A percentile compares a stretch with the other conserved stretches of the same genome.
phyloP scores from a whole-genome alignment of 2,888 invertebrate genomes.

The Disparrhopalites patrizii region DNA sequence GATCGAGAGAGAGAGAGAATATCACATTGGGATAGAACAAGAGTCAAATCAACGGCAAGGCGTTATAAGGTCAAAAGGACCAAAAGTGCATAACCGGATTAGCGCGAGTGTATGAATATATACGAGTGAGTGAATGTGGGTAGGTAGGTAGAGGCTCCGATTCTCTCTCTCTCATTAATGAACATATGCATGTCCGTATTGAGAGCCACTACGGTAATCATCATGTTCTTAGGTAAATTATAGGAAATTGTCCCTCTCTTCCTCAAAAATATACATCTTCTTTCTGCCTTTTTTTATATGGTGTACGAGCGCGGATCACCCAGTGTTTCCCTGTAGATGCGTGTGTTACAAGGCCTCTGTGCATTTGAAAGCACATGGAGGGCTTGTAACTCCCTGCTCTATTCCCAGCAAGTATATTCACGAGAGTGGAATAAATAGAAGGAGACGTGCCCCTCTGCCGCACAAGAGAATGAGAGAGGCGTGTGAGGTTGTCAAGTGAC shows the following conservation, averaged over 20 bases:
- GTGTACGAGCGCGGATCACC: not conserved
- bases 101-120: too few relatives aligned
- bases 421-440: not conserved
- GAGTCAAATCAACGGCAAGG: not conserved
- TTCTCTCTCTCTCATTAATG: not conserved
- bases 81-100: conserved; percentile 24
- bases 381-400: too few relatives aligned
- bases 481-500: conserved; percentile 7
- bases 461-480: not conserved
- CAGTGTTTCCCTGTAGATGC: too few relatives aligned
- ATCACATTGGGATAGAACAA: not conserved
- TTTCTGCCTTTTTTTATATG: not conserved
- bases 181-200: not conserved
- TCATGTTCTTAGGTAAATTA: too few relatives aligned
- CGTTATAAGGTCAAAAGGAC: conserved; percentile 14
- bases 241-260: too few relatives aligned
- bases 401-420: not conserved
- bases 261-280: not conserved
- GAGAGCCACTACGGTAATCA: not conserved
- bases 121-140: too few relatives aligned
- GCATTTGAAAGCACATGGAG: not conserved
- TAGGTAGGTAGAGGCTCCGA: not conserved
- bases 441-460: not conserved
- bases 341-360: too few relatives aligned
- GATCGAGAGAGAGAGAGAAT: too few relatives aligned